Conservation (phyloP, 2,888 invertebrate species). For the Chromoteleia sp. region DNA sequence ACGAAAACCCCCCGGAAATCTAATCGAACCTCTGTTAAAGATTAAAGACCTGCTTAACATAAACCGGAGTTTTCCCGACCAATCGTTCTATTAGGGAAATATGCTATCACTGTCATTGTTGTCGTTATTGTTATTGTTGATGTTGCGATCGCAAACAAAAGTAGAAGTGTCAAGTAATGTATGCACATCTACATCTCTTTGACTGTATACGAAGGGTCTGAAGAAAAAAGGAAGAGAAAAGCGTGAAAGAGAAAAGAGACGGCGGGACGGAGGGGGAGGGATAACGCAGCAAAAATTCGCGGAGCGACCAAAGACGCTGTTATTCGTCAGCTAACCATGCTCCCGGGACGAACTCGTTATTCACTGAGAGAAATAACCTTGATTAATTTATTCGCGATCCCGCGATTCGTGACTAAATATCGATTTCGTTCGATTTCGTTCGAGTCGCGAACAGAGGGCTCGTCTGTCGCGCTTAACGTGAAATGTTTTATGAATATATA, state of each 20-base stretch:
- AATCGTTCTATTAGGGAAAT: slow-evolving; percentile 63
- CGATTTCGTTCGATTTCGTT: slow-evolving; percentile 48
- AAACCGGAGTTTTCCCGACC: slow-evolving; percentile 50
- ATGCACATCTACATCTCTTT: slow-evolving; percentile 58
- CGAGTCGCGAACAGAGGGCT: slow-evolving; percentile 14
- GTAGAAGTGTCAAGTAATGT: slow-evolving; percentile 64
- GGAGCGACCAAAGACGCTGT: slow-evolving; percentile 45
- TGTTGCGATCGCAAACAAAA: slow-evolving; percentile 71
- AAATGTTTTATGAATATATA: slow-evolving; percentile 54
- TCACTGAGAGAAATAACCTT: slow-evolving; percentile 67
- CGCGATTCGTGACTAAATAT: slow-evolving; percentile 38
- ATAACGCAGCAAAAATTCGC: slow-evolving; percentile 40
- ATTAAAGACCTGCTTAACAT: slow-evolving; percentile 26
- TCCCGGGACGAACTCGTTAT: slow-evolving; percentile 55
- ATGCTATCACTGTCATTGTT: slow-evolving; percentile 75
- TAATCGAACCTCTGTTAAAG: too few species aligned
- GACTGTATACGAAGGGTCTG: slow-evolving; percentile 57
- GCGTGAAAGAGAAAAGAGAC: slow-evolving; percentile 7
- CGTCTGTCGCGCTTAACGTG: slow-evolving; percentile 17
- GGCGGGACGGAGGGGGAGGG: background rate
- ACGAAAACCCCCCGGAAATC: too few species aligned
- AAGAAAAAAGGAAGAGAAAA: slow-evolving; percentile 42
- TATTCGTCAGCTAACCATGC: slow-evolving; percentile 56
- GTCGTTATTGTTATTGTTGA: slow-evolving; percentile 80
- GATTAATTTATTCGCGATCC: slow-evolving; percentile 44